Conservation (phyloP, 2,113 vertebrate genomes). For the Platycercus adscitus region DNA sequence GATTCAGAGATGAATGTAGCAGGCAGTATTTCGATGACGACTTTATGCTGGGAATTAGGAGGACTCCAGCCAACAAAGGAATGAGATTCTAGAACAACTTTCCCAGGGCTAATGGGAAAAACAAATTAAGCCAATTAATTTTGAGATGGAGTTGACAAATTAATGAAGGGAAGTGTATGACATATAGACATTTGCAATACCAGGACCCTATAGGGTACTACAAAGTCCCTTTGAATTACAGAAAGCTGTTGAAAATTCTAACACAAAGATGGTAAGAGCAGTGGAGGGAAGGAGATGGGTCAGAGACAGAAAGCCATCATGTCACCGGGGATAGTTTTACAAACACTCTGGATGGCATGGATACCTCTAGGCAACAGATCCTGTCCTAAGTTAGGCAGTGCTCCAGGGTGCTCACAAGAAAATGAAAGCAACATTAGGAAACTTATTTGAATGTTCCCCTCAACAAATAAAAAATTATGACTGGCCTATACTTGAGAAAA, state of each 20-base stretch:
- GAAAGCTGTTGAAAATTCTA: neutral
- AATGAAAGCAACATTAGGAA: neutral
- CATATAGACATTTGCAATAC: neutral
- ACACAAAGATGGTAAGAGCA: neutral
- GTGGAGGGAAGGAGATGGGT: neutral
- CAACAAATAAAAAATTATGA: conserved; percentile 11
- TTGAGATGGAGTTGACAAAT: neutral
- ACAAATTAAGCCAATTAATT: neutral
- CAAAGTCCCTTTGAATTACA: neutral
- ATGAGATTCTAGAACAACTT: conserved; percentile 13
- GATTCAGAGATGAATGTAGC: neutral
- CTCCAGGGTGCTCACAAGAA: neutral
- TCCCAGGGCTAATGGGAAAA: neutral
- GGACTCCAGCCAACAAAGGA: conserved; percentile 1
- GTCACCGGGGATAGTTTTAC: neutral
- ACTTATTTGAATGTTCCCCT: neutral
- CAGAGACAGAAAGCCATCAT: neutral
- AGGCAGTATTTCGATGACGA: neutral
- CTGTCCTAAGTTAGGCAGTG: neutral
- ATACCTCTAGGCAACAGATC: neutral
- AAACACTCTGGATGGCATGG: neutral
- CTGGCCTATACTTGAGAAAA: neutral
- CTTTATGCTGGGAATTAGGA: neutral
- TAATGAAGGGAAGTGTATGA: neutral
- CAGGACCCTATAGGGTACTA: neutral